Conservation (phyloP, 2,888 invertebrate species). For the Gastrophysa polygoni region DNA sequence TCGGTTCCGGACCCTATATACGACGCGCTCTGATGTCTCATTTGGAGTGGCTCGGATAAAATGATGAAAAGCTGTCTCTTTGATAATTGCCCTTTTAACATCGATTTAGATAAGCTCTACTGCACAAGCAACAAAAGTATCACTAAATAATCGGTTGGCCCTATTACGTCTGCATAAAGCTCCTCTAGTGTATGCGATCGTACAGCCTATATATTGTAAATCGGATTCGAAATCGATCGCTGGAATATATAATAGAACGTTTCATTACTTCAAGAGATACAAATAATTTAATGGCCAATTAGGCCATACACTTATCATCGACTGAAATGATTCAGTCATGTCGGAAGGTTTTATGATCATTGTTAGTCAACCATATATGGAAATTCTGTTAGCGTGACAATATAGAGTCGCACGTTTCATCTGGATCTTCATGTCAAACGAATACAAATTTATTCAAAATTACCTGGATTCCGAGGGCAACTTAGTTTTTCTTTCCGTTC, state of each 20-base stretch:
- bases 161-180: constrained; percentile 20
- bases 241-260: neutral
- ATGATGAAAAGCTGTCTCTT: constrained; percentile 48
- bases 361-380: neutral
- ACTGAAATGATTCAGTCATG: neutral
- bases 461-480: no score
- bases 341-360: neutral
- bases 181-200: constrained; percentile 19
- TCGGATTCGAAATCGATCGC: constrained; percentile 23
- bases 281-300: constrained; percentile 12
- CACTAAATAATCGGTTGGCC: constrained; percentile 20
- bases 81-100: constrained; percentile 50
- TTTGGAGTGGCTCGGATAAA: constrained; percentile 51
- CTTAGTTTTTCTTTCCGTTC: no score
- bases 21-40: constrained; percentile 53
- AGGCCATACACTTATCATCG: constrained; percentile 5
- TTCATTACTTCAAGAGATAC: constrained; percentile 11
- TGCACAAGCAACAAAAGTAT: constrained; percentile 37
- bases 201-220: constrained; percentile 27
- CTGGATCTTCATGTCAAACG: no score
- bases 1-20: constrained; percentile 56
- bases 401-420: no score
- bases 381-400: neutral
- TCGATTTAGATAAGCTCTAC: constrained; percentile 42
- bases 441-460: no score